A percentile compares a stretch with the other conserved stretches of the same genome.
Evolutionary conservation across 2,888 invertebrate species (phyloP).

Genomic region (Spicauda simplicius): DNA sequence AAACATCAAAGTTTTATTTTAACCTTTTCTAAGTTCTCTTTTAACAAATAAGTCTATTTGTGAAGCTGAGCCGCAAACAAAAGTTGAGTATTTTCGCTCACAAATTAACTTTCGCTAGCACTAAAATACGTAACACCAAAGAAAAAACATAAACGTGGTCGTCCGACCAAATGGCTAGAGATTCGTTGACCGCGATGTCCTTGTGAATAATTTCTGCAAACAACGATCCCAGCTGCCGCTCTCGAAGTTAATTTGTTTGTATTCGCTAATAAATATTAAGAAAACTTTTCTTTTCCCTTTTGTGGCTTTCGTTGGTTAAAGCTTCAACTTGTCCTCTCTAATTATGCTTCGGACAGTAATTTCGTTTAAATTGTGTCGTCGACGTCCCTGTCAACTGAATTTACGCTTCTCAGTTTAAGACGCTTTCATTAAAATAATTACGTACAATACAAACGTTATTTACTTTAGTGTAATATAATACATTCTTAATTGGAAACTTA

Average conservation of each 20-base stretch:
- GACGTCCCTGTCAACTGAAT: constrained; percentile 14
- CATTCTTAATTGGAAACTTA: too few relatives aligned
- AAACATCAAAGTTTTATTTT: too few relatives aligned
- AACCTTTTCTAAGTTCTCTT: neutral
- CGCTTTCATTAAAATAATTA: neutral
- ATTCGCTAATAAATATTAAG: constrained; percentile 27
- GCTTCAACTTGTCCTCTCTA: constrained; percentile 18
- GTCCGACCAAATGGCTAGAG: neutral
- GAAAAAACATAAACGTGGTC: neutral
- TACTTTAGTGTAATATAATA: too few relatives aligned
- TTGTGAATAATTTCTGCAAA: constrained; percentile 23
- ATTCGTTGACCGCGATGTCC: constrained; percentile 20
- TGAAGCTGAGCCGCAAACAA: neutral
- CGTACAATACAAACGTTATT: neutral
- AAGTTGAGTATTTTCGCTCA: neutral
- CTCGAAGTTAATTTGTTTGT: constrained; percentile 22
- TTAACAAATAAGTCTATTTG: neutral
- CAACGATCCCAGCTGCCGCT: constrained; percentile 16
- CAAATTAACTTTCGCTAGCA: neutral
- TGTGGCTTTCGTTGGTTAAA: constrained; percentile 5
- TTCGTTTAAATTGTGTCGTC: constrained; percentile 13
- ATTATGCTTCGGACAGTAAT: constrained; percentile 24
- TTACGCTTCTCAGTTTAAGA: constrained; percentile 7
- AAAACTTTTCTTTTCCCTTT: constrained; percentile 7
- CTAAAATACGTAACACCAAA: neutral